These are phyloP conservation scores for Zelleria hepariella DNA, from an alignment of 2,888 invertebrate species.

Conservation along the genomic window DNA sequence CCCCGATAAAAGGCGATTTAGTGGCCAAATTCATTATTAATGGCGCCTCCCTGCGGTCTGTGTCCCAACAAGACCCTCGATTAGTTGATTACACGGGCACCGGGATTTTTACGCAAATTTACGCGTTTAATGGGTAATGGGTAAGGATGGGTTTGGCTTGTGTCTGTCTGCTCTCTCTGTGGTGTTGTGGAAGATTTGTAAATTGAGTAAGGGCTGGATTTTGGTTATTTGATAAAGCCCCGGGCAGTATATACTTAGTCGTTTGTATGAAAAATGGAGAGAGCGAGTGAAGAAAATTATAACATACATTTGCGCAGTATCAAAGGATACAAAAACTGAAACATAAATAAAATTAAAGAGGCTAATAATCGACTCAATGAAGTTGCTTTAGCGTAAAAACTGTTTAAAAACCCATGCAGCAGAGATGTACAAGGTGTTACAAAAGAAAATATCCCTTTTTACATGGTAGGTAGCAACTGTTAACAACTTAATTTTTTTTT, in stretches of 20 bases:
- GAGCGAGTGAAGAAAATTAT: background rate
- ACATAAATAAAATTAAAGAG: too few relatives aligned
- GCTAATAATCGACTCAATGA: too few relatives aligned
- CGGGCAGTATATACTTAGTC: background rate
- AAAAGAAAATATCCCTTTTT: too few relatives aligned
- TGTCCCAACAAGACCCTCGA: conserved; percentile 41
- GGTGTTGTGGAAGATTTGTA: background rate
- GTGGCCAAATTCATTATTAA: conserved; percentile 66
- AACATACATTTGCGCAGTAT: too few relatives aligned
- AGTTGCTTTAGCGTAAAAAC: too few relatives aligned
- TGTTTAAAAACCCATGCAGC: too few relatives aligned
- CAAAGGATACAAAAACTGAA: too few relatives aligned
- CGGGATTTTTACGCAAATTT: conserved; percentile 35
- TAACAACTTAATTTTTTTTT: too few relatives aligned
- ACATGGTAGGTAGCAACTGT: too few relatives aligned
- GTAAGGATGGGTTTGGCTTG: background rate
- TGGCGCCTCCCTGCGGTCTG: conserved; percentile 36
- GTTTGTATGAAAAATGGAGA: background rate
- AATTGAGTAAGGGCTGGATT: background rate
- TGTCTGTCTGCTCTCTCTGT: background rate
- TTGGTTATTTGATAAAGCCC: background rate
- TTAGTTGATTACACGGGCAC: conserved; percentile 43
- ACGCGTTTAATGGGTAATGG: conserved; percentile 4
- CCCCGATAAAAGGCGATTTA: conserved; percentile 63
- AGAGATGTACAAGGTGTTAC: too few relatives aligned